A percentile compares a stretch with the other conserved stretches of the same genome.
Evolutionary conservation across 2,888 invertebrate genomes (phyloP).

Genomic region (Protula sp.): DNA sequence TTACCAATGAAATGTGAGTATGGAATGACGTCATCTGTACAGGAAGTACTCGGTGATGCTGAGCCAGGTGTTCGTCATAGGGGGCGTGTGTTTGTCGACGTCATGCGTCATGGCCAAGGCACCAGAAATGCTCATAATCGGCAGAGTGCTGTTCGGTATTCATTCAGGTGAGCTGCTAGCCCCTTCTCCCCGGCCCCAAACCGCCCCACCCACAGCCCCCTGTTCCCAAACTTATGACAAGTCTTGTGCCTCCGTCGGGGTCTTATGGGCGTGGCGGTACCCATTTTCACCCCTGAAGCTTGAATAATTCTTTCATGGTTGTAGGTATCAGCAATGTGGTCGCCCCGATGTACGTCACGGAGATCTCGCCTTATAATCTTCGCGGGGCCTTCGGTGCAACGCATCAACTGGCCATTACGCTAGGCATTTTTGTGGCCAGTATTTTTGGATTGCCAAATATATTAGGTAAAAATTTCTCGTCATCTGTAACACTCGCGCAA

Average conservation of each 20-base stretch:
- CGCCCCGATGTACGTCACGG: constrained; percentile 81
- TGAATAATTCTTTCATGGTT: no score
- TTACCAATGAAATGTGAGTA: no score
- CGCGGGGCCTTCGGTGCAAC: constrained; percentile 75
- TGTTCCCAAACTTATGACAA: no score
- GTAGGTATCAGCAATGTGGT: constrained; percentile 77
- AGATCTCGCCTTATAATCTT: constrained; percentile 78
- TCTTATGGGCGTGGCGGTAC: no score
- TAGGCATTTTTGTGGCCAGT: constrained; percentile 82
- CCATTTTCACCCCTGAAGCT: no score
- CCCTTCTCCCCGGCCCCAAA: no score
- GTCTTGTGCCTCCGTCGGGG: no score
- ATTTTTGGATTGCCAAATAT: constrained; percentile 91
- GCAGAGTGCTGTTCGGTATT: constrained; percentile 71
- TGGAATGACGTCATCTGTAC: no score
- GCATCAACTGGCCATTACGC: constrained; percentile 93
- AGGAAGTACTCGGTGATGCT: constrained; percentile 69
- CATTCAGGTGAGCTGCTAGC: no score
- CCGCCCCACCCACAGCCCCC: no score
- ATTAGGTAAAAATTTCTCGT: constrained; percentile 65
- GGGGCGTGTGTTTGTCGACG: constrained; percentile 66
- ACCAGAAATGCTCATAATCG: constrained; percentile 71
- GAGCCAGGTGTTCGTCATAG: constrained; percentile 72
- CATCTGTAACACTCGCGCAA: no score
- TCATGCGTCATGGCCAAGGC: constrained; percentile 60